A percentile compares a stretch with the other conserved stretches of the same genome.
These are phyloP conservation scores for Drosophila lacteicornis DNA, from an alignment of 1,140 invertebrate species.

Conservation along the genomic window DNA sequence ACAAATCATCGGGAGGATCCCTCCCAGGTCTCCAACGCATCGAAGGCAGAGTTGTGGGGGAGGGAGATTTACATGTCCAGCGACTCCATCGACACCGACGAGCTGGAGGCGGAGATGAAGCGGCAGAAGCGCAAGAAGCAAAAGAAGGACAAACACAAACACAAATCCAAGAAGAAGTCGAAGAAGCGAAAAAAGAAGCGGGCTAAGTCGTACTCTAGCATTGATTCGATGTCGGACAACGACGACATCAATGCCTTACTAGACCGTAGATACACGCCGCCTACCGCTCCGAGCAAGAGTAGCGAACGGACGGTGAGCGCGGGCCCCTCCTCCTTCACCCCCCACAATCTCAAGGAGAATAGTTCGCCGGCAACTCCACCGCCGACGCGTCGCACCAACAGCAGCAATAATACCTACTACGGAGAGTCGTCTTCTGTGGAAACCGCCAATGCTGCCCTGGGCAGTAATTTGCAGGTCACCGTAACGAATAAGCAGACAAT, in stretches of 20 bases:
- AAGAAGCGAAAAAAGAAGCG: slow-evolving; percentile 89
- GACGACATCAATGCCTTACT: slow-evolving; percentile 85
- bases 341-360: slow-evolving; percentile 80
- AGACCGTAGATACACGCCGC: slow-evolving; percentile 83
- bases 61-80: slow-evolving; percentile 67
- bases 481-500: slow-evolving; percentile 69
- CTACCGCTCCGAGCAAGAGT: slow-evolving; percentile 75
- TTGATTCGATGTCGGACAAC: slow-evolving; percentile 87
- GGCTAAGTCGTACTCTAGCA: slow-evolving; percentile 88
- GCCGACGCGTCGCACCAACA: slow-evolving; percentile 68
- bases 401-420: slow-evolving; percentile 60
- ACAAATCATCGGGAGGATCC: slow-evolving; percentile 56
- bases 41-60: slow-evolving; percentile 66
- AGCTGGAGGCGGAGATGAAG: slow-evolving; percentile 80
- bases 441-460: slow-evolving; percentile 39
- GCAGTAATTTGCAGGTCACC: slow-evolving; percentile 70
- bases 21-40: slow-evolving; percentile 40
- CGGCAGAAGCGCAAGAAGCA: slow-evolving; percentile 87
- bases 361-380: slow-evolving; percentile 87
- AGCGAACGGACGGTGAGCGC: slow-evolving; percentile 85
- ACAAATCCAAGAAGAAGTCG: slow-evolving; percentile 89
- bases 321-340: slow-evolving; percentile 81
- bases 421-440: slow-evolving; percentile 35
- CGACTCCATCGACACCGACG: slow-evolving; percentile 78
- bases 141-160: slow-evolving; percentile 86